Evolutionary conservation across 2,113 vertebrate genomes (phyloP).

Genomic region (Anguilla japonica): DNA sequence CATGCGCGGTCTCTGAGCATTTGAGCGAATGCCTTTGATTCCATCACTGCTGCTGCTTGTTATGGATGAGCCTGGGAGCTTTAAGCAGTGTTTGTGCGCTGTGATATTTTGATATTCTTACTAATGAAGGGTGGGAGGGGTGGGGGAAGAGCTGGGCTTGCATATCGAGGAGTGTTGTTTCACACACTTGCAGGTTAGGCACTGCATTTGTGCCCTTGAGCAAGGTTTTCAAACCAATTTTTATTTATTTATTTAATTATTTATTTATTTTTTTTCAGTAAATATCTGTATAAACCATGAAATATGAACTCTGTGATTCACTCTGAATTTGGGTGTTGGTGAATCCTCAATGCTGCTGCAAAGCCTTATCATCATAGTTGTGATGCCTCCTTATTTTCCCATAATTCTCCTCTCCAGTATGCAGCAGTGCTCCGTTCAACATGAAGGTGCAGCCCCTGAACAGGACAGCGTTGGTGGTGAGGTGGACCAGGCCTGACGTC

Average conservation of each 20-base stretch:
- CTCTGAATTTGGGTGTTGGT: background rate
- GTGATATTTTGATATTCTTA: background rate
- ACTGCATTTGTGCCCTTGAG: background rate
- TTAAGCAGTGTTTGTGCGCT: background rate
- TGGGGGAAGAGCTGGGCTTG: background rate
- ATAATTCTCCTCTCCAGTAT: slow-evolving; percentile 66
- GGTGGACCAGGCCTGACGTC: slow-evolving; percentile 87
- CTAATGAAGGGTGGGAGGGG: background rate
- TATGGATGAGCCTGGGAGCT: background rate
- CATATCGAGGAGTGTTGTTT: background rate
- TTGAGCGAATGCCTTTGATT: background rate
- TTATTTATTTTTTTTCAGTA: background rate
- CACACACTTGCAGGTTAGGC: background rate
- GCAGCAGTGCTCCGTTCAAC: slow-evolving; percentile 91
- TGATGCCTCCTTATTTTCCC: background rate
- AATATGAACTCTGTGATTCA: background rate
- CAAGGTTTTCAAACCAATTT: background rate
- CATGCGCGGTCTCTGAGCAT: background rate
- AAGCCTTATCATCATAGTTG: no score
- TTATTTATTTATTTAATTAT: no score
- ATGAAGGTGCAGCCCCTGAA: slow-evolving; percentile 97
- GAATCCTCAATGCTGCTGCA: no score
- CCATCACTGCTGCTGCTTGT: background rate
- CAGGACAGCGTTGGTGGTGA: slow-evolving; percentile 83
- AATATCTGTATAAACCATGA: background rate